These are phyloP conservation scores for Capromys pilorides DNA, from an alignment of 2,797 vertebrate species.

Conservation along the genomic window DNA sequence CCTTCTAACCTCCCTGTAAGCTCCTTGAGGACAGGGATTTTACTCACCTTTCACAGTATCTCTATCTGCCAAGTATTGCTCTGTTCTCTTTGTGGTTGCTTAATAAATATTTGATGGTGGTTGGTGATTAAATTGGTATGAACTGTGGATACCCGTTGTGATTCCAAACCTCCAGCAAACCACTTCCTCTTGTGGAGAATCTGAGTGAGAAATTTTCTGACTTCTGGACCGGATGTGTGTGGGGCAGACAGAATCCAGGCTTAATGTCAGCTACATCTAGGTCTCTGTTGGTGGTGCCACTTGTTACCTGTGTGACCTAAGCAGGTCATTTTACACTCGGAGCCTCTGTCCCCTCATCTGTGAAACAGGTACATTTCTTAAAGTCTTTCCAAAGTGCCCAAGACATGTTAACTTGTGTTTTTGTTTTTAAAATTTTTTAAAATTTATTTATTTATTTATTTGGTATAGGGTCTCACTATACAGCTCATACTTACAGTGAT, in stretches of 20 bases:
- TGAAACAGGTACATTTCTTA: not conserved
- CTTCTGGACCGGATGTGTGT: not conserved
- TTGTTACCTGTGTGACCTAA: not conserved
- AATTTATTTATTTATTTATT: too few relatives aligned
- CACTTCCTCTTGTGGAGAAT: not conserved
- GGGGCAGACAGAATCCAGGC: not conserved
- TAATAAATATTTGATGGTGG: slow-evolving; percentile 21
- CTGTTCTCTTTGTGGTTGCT: not conserved
- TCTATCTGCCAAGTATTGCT: not conserved
- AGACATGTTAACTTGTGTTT: not conserved
- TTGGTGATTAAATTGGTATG: slow-evolving; percentile 55
- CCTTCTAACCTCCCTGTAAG: not conserved
- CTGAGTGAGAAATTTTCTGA: not conserved
- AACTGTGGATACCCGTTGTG: not conserved
- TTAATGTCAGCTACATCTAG: not conserved
- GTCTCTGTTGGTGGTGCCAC: not conserved
- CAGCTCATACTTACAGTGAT: too few relatives aligned
- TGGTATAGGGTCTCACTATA: too few relatives aligned
- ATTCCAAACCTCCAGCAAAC: not conserved
- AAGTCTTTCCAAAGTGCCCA: not conserved
- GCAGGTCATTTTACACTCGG: not conserved
- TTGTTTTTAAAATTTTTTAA: too few relatives aligned
- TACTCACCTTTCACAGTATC: not conserved
- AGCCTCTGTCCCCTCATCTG: not conserved
- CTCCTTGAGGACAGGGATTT: slow-evolving; percentile 43